Percentiles rank a stretch among this genome's conserved stretches.
These are phyloP conservation scores for Lymantria dispar DNA, from an alignment of 2,888 invertebrate genomes.

Conservation along the genomic window DNA sequence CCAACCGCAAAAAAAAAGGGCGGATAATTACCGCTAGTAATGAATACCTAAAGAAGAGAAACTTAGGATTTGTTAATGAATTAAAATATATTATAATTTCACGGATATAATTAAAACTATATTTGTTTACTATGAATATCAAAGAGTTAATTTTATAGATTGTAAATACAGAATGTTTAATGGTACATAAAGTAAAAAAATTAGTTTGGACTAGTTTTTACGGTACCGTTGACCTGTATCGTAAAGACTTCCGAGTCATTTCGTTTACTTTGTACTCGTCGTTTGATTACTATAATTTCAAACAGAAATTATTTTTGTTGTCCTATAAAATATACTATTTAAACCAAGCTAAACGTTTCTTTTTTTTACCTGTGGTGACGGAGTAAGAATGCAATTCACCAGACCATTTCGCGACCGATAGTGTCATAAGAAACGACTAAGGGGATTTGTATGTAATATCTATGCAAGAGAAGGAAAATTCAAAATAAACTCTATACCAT, in stretches of 20 bases:
- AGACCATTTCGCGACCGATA: no score
- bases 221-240: not conserved
- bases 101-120: not conserved
- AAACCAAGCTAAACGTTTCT: not conserved
- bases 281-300: not conserved
- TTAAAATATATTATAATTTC: not conserved
- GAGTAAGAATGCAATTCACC: no score
- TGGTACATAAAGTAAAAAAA: conserved; percentile 18
- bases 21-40: no score
- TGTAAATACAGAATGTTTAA: conserved; percentile 21
- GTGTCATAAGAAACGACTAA: no score
- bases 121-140: conserved; percentile 18
- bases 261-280: not conserved
- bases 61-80: no score
- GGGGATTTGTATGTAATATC: no score
- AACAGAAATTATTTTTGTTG: not conserved
- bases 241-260: not conserved
- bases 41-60: no score
- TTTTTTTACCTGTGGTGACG: no score
- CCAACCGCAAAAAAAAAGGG: no score
- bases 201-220: not conserved
- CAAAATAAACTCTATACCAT: no score
- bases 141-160: conserved; percentile 19
- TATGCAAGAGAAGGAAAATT: no score
- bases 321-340: not conserved